Evolutionary conservation across 2,888 invertebrate genomes (phyloP).

Genomic region (Sialis lutaria): DNA sequence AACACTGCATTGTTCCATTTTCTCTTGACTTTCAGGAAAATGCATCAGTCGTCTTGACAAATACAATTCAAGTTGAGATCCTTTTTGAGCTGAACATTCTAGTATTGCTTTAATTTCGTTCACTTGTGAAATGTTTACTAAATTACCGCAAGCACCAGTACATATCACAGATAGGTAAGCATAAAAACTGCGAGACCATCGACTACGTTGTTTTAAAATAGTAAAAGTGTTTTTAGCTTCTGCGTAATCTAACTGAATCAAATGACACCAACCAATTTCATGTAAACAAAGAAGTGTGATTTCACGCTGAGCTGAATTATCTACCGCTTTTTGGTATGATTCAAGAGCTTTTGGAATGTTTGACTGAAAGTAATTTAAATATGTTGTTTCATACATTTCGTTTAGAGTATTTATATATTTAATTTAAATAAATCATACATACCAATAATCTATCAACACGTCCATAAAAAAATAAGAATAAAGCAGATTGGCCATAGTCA

Average conservation of each 20-base stretch:
- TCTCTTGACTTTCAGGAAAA: constrained; percentile 17
- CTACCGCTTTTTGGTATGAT: constrained; percentile 36
- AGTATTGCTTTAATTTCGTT: constrained; percentile 17
- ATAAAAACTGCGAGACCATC: constrained; percentile 50
- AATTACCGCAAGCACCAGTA: constrained; percentile 17
- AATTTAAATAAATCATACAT: constrained; percentile 9
- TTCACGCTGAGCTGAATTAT: constrained; percentile 41
- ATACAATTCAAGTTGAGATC: constrained; percentile 21
- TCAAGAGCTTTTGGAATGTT: constrained; percentile 36
- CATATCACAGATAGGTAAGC: constrained; percentile 36
- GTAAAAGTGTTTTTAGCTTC: constrained; percentile 32
- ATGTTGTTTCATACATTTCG: not conserved
- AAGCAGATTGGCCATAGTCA: constrained; percentile 39
- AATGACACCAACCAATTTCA: constrained; percentile 49
- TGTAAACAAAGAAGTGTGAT: constrained; percentile 37
- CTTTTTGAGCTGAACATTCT: constrained; percentile 16
- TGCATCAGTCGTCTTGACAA: constrained; percentile 16
- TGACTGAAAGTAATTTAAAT: constrained; percentile 26
- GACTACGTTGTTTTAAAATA: constrained; percentile 36
- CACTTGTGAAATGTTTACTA: constrained; percentile 13
- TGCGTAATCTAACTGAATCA: constrained; percentile 39
- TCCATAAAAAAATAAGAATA: constrained; percentile 49
- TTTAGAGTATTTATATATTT: not conserved
- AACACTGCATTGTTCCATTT: constrained; percentile 12
- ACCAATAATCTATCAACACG: constrained; percentile 42